These are phyloP conservation scores for Neolamprologus tretocephalus DNA, from an alignment of 2,113 vertebrate species.

Conservation along the genomic window DNA sequence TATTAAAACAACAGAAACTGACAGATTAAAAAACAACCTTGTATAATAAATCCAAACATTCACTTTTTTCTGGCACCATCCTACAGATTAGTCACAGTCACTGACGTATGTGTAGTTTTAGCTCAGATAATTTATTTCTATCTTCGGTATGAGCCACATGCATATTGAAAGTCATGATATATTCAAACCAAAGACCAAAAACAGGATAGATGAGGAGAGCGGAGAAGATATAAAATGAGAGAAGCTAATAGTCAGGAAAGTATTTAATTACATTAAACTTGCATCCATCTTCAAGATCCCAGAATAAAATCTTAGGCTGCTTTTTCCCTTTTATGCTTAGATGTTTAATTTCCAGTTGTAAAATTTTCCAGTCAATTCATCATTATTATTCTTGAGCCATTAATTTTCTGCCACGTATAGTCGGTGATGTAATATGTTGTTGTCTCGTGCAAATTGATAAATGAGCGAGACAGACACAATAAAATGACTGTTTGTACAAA, in stretches of 20 bases:
- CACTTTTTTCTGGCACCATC: not conserved
- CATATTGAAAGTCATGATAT: accelerated
- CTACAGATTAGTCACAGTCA: not conserved
- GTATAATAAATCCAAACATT: not conserved
- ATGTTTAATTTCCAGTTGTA: not conserved
- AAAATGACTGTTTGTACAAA: not conserved
- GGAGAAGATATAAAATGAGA: not conserved
- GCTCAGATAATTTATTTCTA: not conserved
- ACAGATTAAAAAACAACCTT: not conserved
- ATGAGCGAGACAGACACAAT: accelerated
- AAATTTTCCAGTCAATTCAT: not conserved
- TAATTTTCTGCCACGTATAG: not conserved
- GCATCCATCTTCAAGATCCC: not conserved
- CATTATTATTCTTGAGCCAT: not conserved
- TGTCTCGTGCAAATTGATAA: slow-evolving; percentile 3
- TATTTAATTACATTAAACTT: not conserved
- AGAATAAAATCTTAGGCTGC: not conserved
- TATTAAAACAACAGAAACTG: not conserved
- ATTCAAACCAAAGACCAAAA: not conserved
- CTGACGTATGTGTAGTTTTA: not conserved
- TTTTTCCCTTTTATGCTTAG: not conserved
- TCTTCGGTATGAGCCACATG: accelerated
- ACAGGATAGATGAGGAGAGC: not conserved
- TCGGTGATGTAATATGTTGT: not conserved
- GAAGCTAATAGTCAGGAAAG: not conserved